These are phyloP conservation scores for Heterotis niloticus DNA, from an alignment of 2,113 vertebrate genomes.

Conservation along the genomic window DNA sequence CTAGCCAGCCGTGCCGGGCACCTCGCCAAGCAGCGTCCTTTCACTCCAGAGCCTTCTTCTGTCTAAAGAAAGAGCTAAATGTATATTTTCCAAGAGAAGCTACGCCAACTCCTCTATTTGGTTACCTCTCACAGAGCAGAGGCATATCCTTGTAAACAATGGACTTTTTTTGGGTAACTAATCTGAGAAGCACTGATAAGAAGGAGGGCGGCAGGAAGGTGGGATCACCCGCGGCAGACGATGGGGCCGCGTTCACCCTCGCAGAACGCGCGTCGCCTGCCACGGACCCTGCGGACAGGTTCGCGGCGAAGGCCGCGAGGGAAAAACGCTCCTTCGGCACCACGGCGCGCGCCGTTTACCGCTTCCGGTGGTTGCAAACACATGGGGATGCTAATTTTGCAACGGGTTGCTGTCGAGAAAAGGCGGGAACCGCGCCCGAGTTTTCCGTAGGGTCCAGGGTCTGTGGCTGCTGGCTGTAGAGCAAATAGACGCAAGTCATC, in stretches of 20 bases:
- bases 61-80: conserved; percentile 49
- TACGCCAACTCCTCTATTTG: conserved; percentile 76
- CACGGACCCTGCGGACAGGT: conserved; percentile 5
- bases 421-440: neutral
- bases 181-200: conserved; percentile 83
- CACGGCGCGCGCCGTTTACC: too few relatives aligned
- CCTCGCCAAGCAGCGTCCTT: conserved; percentile 68
- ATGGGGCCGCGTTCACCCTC: conserved; percentile 61
- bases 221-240: conserved; percentile 59
- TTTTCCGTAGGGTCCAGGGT: too few relatives aligned
- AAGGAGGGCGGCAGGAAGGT: conserved; percentile 61
- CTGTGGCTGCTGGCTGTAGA: too few relatives aligned
- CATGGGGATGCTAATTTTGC: too few relatives aligned
- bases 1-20: conserved; percentile 67
- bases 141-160: conserved; percentile 85
- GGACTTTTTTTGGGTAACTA: conserved; percentile 85
- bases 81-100: conserved; percentile 61
- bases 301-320: neutral
- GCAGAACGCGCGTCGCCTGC: conserved; percentile 35
- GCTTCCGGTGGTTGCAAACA: too few relatives aligned
- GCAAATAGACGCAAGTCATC: too few relatives aligned
- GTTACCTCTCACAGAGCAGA: conserved; percentile 80
- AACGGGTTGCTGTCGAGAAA: too few relatives aligned
- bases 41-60: conserved; percentile 60
- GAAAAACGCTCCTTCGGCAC: too few relatives aligned